Evolutionary conservation across 2,888 invertebrate species (phyloP).

Genomic region (Ptychoptera contaminata): DNA sequence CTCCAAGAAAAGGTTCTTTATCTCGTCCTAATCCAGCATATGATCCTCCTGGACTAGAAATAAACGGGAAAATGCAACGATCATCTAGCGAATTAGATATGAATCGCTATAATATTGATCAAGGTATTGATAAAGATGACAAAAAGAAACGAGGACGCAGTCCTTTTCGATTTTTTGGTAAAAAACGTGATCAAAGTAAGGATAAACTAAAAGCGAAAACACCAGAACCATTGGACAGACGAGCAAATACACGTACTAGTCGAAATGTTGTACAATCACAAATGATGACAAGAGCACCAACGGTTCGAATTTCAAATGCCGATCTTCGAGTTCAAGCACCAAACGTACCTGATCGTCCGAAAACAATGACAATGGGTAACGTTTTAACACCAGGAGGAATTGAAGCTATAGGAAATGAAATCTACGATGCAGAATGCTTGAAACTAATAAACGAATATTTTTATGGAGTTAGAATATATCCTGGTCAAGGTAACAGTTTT

Average conservation of each 20-base stretch:
- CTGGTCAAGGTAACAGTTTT: constrained; percentile 19
- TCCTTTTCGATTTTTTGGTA: constrained; percentile 83
- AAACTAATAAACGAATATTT: constrained; percentile 95
- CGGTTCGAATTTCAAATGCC: constrained; percentile 31
- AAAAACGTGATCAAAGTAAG: constrained; percentile 57
- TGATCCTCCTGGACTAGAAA: constrained; percentile 10
- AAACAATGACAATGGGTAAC: constrained; percentile 51
- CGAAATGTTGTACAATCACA: constrained; percentile 32
- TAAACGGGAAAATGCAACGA: constrained; percentile 40
- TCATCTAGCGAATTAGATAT: constrained; percentile 65
- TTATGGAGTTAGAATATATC: constrained; percentile 50
- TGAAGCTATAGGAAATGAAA: constrained; percentile 71
- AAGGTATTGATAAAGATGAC: constrained; percentile 43
- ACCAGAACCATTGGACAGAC: constrained; percentile 39
- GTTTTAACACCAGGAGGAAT: constrained; percentile 50
- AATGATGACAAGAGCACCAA: constrained; percentile 31
- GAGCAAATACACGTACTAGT: constrained; percentile 28
- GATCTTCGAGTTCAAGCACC: constrained; percentile 46
- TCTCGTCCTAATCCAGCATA: constrained; percentile 33
- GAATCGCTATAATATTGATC: constrained; percentile 33
- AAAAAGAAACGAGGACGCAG: constrained; percentile 73
- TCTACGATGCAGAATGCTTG: constrained; percentile 73
- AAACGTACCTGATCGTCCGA: constrained; percentile 48
- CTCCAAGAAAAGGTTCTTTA: constrained; percentile 61
- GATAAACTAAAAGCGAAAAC: constrained; percentile 50